Evolutionary conservation across 2,113 vertebrate species (phyloP), one percentile per base, ranked within the genome.

Genomic region (Nicator chloris): DNA sequence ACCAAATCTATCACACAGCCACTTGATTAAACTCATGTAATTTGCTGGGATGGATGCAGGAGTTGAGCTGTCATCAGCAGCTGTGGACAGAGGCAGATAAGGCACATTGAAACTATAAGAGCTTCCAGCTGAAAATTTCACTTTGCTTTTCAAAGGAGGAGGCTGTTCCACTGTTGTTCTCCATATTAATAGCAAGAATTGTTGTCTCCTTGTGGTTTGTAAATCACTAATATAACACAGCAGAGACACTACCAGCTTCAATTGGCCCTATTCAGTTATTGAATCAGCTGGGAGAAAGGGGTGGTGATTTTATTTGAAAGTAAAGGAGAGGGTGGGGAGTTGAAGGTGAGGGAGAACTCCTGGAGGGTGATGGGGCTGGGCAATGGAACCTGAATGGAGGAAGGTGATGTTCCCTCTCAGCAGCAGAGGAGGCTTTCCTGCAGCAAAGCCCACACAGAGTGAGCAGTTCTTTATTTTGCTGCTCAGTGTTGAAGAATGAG

Each of bases 11-110:
- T 97, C 94, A 82, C 95, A 90, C 92, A 93, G 93, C 84, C 88
- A 89, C 86, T 97, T 97, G 96, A 98, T 98, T 97, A 97, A 98
- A 97, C 95, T 95, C 86, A 30, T 42, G 57, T 94, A 94, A 92
- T 96, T 91, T 95, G 65, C 80, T 93, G 78, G 81, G 86, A 95
- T 95, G 94, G 92, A 97, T 95, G 94, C 86, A 92, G 68, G 73
- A 87, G 92, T 95, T 96, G 80, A 96, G 95, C 71, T 90, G 85
- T 91, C 70, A 76, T 96, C 90, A 92, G 96, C 92, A 97, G 73
- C 90, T 95, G 86, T 76, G 87, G 86, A 87, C 92, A 90, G 93
- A 91, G 42, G 91, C 61, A 95, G 96, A 95, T 95, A 96, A 94
- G 88, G 79, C 88, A 60, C 54, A 28, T 0, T 73, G 90, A 88